Evolutionary conservation across 2,888 invertebrate genomes (phyloP), one percentile per base, ranked within the genome.

Genomic region (Cryptocephalus moraei): DNA sequence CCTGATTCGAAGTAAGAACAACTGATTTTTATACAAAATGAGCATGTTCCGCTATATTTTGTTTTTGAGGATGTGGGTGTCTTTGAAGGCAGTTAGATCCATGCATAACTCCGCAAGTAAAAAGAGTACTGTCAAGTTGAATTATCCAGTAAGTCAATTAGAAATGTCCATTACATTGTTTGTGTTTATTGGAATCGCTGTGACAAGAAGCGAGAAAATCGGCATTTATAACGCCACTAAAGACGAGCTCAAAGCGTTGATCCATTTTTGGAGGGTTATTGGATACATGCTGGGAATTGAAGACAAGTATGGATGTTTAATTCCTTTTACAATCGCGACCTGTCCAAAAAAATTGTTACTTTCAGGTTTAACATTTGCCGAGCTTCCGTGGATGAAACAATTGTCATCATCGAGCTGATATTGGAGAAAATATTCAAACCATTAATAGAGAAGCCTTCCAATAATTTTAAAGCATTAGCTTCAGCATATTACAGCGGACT

Each of bases 101-200:
- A 77, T 81, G 1, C 90, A 90, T 62, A 71, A 81, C 38, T 73
- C 76, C 1, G 82, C 83, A 0, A 81, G 81, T 39, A 71, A 75
- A 6, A 2, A 22, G 22, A 22, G 22, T 6, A 22, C 22, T 22
- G 2, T 6, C 6, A 22, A 22, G 22, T 22, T 22, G 22, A 22
- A 22, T 2, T 22, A 4, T 22, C 22, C 22, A 4, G 81, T 91
- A 33, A 81, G 84, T 0, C 93, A 93, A 66, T 78, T 84, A 54
- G 91, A 92, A 64, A 80, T 94, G 77, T 85, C 85, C 0, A 66
- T 92, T 9, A 91, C 92, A 0, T 89, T 89, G 68, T 89, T 88
- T 63, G 91, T 90, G 2, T 93, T 93, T 64, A 78, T 92, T 63
- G 92, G 91, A 0, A 81, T 82, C 55, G 73, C 80, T 1, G 65